A percentile compares a stretch with the other conserved stretches of the same genome.
phyloP scores from a whole-genome alignment of 2,888 invertebrate species.

The Aelia acuminata region DNA sequence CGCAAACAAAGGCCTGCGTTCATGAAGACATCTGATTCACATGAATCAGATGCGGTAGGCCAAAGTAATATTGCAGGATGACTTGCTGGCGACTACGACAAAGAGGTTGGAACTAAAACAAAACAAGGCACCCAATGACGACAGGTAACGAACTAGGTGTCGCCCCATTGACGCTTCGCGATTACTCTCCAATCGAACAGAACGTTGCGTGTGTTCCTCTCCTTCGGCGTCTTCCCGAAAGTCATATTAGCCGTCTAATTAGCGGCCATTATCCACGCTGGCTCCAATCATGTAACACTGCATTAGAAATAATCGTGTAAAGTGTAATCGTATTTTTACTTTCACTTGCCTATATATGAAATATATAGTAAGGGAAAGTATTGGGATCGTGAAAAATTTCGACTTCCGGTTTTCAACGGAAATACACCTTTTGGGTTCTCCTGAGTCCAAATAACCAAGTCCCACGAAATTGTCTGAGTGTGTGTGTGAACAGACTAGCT shows the following conservation, averaged over 20 bases:
- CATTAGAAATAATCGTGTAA: neutral
- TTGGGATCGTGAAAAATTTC: too few relatives aligned
- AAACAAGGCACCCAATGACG: neutral
- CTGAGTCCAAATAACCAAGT: too few relatives aligned
- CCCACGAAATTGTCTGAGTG: too few relatives aligned
- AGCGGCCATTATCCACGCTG: neutral
- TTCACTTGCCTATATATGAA: too few relatives aligned
- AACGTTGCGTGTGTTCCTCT: neutral
- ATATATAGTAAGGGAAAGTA: too few relatives aligned
- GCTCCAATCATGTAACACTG: neutral
- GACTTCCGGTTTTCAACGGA: too few relatives aligned
- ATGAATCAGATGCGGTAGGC: neutral
- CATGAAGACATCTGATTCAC: too few relatives aligned
- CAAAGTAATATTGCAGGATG: neutral
- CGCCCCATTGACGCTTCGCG: neutral
- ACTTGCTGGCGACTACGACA: neutral
- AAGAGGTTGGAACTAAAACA: neutral
- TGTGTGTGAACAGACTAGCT: too few relatives aligned
- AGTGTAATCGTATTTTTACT: too few relatives aligned
- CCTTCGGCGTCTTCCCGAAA: neutral
- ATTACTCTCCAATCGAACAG: neutral
- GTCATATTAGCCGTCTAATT: neutral
- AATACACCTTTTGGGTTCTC: too few relatives aligned
- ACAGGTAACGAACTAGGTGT: too few relatives aligned
- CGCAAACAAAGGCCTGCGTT: neutral